phyloP scores from a whole-genome alignment of 2,888 invertebrate species.

The Diplazon laetatorius region DNA sequence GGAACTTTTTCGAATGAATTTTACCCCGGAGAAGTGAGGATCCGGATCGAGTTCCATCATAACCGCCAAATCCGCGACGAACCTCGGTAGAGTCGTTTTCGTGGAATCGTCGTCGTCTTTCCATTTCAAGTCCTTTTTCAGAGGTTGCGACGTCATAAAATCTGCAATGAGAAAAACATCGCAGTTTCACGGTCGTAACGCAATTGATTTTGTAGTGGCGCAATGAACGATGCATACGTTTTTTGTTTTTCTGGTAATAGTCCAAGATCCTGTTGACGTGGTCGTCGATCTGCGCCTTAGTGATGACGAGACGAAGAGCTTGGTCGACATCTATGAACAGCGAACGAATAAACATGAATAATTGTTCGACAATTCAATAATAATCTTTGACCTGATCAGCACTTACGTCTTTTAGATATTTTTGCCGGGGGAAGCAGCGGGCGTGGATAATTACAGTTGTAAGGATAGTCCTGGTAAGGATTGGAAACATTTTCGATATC shows the following conservation, averaged over 20 bases:
- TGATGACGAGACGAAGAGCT: constrained; percentile 72
- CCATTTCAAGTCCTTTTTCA: constrained; percentile 71
- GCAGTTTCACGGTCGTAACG: neutral
- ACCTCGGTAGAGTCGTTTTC: constrained; percentile 72
- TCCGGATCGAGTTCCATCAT: constrained; percentile 78
- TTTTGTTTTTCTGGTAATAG: constrained; percentile 69
- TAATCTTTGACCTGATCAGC: neutral
- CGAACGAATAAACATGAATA: constrained; percentile 52
- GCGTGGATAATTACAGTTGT: constrained; percentile 76
- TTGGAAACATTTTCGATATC: constrained; percentile 68
- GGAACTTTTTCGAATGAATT: neutral
- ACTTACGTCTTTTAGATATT: constrained; percentile 72
- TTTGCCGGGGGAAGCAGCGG: constrained; percentile 78
- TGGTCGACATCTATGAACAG: constrained; percentile 75
- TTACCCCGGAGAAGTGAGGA: constrained; percentile 78
- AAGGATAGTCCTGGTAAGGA: constrained; percentile 75
- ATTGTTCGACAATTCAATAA: constrained; percentile 8
- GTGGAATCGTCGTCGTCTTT: constrained; percentile 25
- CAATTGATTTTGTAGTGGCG: neutral
- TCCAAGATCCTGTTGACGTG: constrained; percentile 72
- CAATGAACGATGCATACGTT: constrained; percentile 62
- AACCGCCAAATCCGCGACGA: constrained; percentile 76
- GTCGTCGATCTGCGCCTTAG: constrained; percentile 72
- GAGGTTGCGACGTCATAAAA: constrained; percentile 51
- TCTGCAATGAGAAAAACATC: constrained; percentile 61